These are phyloP conservation scores for Lucilia sericata DNA, from an alignment of 1,140 invertebrate genomes.

Conservation along the genomic window DNA sequence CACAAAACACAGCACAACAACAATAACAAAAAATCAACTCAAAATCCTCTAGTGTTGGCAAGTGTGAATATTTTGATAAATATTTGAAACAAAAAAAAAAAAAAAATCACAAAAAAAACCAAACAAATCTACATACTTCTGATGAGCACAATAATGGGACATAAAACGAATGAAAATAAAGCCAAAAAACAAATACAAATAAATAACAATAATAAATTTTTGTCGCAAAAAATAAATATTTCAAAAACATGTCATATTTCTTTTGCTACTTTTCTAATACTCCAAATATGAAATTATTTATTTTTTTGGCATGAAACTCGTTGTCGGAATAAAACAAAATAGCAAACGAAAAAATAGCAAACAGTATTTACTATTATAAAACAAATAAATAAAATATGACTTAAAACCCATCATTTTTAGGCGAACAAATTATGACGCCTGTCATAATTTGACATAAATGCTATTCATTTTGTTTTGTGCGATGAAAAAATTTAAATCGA, in stretches of 20 bases:
- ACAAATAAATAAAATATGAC: constrained; percentile 17
- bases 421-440: neutral
- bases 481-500: neutral
- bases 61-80: neutral
- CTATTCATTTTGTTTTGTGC: neutral
- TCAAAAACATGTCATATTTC: neutral
- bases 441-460: constrained; percentile 17
- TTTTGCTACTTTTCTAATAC: constrained; percentile 5
- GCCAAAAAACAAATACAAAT: neutral
- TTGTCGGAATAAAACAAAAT: neutral
- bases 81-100: neutral
- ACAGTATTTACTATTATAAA: neutral
- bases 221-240: neutral
- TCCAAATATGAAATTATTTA: neutral
- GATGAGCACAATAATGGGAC: constrained; percentile 44
- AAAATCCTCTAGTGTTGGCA: neutral
- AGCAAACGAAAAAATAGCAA: neutral
- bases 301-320: neutral
- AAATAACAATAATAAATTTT: constrained; percentile 3
- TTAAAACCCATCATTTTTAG: neutral
- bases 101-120: neutral
- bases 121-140: neutral
- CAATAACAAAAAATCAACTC: neutral
- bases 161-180: neutral
- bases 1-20: neutral